Evolutionary conservation across 2,888 invertebrate genomes (phyloP), one percentile per base, ranked within the genome.

Genomic region (Drosophila longiperda): DNA sequence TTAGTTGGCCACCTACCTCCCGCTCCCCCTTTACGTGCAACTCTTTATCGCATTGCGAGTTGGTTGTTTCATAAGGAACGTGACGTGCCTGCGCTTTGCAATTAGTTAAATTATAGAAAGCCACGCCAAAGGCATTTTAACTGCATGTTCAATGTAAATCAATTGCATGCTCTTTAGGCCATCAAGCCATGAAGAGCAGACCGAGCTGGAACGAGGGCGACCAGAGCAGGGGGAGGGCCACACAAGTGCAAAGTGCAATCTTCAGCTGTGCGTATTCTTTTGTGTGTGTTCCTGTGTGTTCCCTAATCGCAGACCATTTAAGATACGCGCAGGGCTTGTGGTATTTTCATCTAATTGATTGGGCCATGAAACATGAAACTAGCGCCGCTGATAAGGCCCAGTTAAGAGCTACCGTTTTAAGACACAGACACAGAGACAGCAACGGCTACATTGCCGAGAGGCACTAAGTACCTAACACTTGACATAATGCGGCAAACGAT

Each of bases 381-480:
- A 70, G 71, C 75, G 78, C 78, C 80, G 82, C 81, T 79, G 83
- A 81, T 81, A 73, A 58, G 58, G 68, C 66, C 67, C 68, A 65
- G 60, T 58, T 70, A 63, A 66, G 61, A 74, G 78, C 79, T 79
- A 80, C 79, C 80, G 78, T 79, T 65, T 52, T n/a, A 17, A n/a
- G 38, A 11, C 2, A 33, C 48, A 23, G 55, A 50, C 33, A 34
- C 20, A 33, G 11, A 9, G 40, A 55, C 49, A 59, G 53, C 45
- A 52, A 65, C 65, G 67, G 61, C 57, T 73, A 58, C 64, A 36
- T 62, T 45, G 73, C 52, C 61, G 60, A 61, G 12, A 80, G 89
- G 90, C 86, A 82, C 90, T 90, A 91, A 91, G 90, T 91, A 91
- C 85, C 90, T 91, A 85, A 91, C 90, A 91, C 91, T 90, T 85